These are phyloP conservation scores for Notarius quadriscutis DNA, from an alignment of 2,113 vertebrate species.

Conservation along the genomic window DNA sequence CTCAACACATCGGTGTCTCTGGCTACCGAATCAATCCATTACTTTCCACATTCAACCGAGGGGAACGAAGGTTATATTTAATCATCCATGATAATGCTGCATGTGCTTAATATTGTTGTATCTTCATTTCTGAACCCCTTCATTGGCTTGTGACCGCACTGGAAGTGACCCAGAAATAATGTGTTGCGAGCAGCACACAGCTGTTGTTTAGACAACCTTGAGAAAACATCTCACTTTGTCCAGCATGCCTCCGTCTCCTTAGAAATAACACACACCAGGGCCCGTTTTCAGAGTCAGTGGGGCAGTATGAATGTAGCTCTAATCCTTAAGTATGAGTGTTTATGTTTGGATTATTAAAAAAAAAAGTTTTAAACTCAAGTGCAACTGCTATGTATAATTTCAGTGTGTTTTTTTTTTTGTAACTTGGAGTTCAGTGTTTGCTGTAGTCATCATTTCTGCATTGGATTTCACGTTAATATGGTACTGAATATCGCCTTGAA, in stretches of 20 bases:
- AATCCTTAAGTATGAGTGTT: neutral
- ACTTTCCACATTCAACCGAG: neutral
- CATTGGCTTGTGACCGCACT: neutral
- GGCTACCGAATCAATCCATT: neutral
- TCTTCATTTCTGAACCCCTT: neutral
- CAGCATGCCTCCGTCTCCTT: neutral
- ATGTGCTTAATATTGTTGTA: neutral
- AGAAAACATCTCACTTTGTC: neutral
- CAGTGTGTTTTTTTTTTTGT: neutral
- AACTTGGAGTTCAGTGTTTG: neutral
- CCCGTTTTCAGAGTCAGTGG: neutral
- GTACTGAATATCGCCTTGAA: neutral
- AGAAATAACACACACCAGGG: conserved; percentile 25
- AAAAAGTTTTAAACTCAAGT: neutral
- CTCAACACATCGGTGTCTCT: neutral
- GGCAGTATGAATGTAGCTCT: neutral
- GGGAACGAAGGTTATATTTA: neutral
- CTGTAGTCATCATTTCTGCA: neutral
- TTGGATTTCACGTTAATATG: neutral
- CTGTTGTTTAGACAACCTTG: neutral
- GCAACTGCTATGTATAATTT: neutral
- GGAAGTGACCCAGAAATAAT: neutral
- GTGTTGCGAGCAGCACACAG: neutral
- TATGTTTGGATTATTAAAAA: neutral
- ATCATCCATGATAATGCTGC: neutral